These are phyloP conservation scores for Mechanitis messenoides DNA, from an alignment of 2,888 invertebrate genomes.

Conservation along the genomic window DNA sequence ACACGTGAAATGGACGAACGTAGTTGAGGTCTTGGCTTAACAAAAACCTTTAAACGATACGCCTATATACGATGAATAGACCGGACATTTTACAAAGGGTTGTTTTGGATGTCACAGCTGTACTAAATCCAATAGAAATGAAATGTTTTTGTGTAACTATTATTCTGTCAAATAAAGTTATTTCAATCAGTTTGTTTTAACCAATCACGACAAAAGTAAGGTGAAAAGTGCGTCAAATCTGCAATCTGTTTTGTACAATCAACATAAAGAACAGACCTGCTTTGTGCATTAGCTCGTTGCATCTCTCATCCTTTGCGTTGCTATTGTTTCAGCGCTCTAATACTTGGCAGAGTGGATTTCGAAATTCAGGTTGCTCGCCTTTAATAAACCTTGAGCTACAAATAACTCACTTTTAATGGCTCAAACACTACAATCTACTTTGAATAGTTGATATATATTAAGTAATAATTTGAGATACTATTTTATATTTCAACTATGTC, in stretches of 20 bases:
- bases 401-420: neutral
- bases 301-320: conserved; percentile 15
- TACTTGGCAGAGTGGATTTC: conserved; percentile 6
- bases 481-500: neutral
- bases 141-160: neutral
- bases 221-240: conserved; percentile 29
- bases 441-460: neutral
- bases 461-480: neutral
- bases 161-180: too few species aligned
- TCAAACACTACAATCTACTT: neutral
- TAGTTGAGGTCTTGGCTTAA: conserved; percentile 34
- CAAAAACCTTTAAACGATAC: conserved; percentile 31
- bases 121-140: neutral
- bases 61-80: conserved; percentile 13
- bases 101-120: neutral
- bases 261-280: conserved; percentile 45
- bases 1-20: conserved; percentile 31
- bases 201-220: conserved; percentile 11
- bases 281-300: conserved; percentile 48
- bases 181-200: neutral
- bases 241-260: conserved; percentile 54
- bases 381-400: neutral
- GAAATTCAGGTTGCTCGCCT: conserved; percentile 2
- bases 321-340: conserved; percentile 15
- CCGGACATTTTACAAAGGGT: conserved; percentile 1